Percentiles rank a stretch among this genome's conserved stretches.
These are phyloP conservation scores for Molossus molossus DNA, from an alignment of 2,797 vertebrate genomes.

Conservation along the genomic window DNA sequence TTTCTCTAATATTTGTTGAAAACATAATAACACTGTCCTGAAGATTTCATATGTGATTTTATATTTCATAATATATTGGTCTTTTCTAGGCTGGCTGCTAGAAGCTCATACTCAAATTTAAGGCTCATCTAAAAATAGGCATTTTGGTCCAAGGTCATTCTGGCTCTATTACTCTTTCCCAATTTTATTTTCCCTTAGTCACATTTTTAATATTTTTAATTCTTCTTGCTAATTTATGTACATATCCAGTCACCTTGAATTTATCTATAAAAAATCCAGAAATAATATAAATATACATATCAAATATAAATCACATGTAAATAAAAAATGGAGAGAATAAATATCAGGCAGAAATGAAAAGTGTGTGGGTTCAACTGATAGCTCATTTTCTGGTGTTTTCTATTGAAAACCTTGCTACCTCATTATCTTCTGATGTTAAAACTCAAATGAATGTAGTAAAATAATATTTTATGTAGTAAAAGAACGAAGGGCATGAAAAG, in stretches of 20 bases:
- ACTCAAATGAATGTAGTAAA: not conserved
- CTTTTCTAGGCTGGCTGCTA: not conserved
- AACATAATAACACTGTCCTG: not conserved
- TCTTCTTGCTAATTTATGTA: not conserved
- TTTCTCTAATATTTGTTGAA: not conserved
- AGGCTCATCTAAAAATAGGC: not conserved
- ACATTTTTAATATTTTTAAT: slow-evolving; percentile 11
- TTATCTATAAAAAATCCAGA: not conserved
- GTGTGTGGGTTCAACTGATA: not conserved
- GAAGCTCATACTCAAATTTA: not conserved
- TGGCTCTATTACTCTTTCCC: not conserved
- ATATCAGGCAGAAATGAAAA: not conserved
- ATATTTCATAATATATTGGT: not conserved
- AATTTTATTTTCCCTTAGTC: slow-evolving; percentile 25
- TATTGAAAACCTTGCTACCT: not conserved
- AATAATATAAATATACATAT: slow-evolving; percentile 34
- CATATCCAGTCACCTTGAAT: not conserved
- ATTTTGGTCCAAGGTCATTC: not conserved
- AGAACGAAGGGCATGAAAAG: not conserved
- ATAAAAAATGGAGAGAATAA: slow-evolving; percentile 39
- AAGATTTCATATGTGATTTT: slow-evolving; percentile 24
- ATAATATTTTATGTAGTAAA: not conserved
- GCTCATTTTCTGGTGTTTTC: not conserved
- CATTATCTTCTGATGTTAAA: not conserved
- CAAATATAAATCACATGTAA: not conserved